Evolutionary conservation across 2,888 invertebrate genomes (phyloP), one percentile per base, ranked within the genome.

Genomic region (Podabrus alpinus): DNA sequence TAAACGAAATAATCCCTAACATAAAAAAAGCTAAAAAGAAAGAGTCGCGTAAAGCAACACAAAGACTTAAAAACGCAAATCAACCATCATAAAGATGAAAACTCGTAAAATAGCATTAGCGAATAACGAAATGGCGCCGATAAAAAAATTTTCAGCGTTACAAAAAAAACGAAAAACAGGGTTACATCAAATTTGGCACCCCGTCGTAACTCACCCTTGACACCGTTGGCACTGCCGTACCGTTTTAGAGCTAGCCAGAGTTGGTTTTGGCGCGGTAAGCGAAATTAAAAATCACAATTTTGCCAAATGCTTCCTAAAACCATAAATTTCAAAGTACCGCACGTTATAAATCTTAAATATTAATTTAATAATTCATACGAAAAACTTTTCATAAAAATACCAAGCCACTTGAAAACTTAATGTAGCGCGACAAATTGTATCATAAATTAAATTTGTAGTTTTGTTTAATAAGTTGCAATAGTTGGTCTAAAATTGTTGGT

Each of bases 11-110:
- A 68, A 68, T 68, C 68, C 59, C 45, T 59, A 25, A 62, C 45
- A 69, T 68, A 68, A 68, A 64, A 72, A 73, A 59, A 62, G 21
- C 68, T 64, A 69, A 73, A 73, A 68, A 73, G 64, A 73, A 73
- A 68, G 60, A 25, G 72, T 45, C 68, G 68, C 68, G 59, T 69
- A 68, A 45, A 69, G 64, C 11, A 21, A 69, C 3, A 24, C 45
- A 45, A 29, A 67, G 62, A 69, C 62, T 69, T 73, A 29, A 45
- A 73, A 68, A 69, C 69, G 73, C 69, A 73, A 73, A 73, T 73
- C 64, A 66, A 17, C 62, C 21, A 17, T 68, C 66, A 68, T 72
- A 72, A 72, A 72, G 25, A 67, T 19, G 64, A 73, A 68, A 68
- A 64, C 45, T 73, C 68, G 21, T 60, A 69, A 45, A 62, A 69